phyloP scores from a whole-genome alignment of 1,140 invertebrate genomes.

The Bombus cullumanus region DNA sequence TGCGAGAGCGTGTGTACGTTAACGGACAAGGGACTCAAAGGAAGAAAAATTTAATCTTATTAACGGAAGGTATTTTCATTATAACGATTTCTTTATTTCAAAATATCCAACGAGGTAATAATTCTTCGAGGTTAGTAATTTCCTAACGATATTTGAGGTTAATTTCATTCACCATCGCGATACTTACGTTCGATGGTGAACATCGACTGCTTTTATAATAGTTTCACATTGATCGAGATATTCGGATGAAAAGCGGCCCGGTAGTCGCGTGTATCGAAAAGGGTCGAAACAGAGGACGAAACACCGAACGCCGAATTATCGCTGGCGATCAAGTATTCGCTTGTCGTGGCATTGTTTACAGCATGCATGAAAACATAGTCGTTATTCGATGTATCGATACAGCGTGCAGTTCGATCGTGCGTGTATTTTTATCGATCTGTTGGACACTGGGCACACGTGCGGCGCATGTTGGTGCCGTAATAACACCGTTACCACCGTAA shows the following conservation, averaged over 20 bases:
- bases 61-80: too few relatives aligned
- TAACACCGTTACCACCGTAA: slow-evolving; percentile 35
- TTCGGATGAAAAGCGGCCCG: too few relatives aligned
- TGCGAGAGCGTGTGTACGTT: too few relatives aligned
- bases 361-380: background rate
- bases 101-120: too few relatives aligned
- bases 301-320: background rate
- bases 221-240: background rate
- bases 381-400: slow-evolving; percentile 35
- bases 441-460: background rate
- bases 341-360: slow-evolving; percentile 7
- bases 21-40: too few relatives aligned
- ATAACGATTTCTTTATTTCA: background rate
- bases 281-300: background rate
- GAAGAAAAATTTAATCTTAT: too few relatives aligned
- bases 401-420: background rate
- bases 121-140: too few relatives aligned
- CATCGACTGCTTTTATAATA: background rate
- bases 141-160: too few relatives aligned
- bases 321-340: background rate
- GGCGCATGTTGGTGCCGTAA: background rate
- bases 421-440: slow-evolving; percentile 29
- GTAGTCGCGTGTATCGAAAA: background rate
- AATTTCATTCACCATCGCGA: background rate
- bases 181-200: background rate